These are phyloP conservation scores for Crenuchus spilurus DNA, from an alignment of 2,797 vertebrate genomes.

Conservation along the genomic window DNA sequence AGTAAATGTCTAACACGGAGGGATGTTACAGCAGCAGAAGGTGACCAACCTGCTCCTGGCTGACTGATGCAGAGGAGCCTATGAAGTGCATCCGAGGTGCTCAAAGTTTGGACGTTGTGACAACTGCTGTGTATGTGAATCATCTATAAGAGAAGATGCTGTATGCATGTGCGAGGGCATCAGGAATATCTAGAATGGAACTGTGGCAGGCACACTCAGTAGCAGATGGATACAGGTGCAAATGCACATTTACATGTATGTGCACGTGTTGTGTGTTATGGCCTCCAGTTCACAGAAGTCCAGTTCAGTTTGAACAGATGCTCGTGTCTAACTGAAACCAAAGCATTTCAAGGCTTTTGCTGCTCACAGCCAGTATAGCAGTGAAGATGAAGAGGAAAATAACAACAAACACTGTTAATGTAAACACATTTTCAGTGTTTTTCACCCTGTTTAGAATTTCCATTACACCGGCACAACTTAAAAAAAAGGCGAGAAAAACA, in stretches of 20 bases:
- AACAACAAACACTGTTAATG: background rate
- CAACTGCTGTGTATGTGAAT: background rate
- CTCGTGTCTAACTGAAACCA: background rate
- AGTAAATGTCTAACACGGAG: constrained; percentile 16
- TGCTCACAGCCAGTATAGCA: background rate
- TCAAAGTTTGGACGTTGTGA: background rate
- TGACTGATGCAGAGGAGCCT: background rate
- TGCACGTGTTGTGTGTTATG: background rate
- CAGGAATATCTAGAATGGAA: background rate
- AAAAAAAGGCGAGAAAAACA: too few species aligned
- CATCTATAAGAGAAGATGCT: constrained; percentile 13
- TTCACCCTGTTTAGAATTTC: background rate
- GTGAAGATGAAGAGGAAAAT: background rate
- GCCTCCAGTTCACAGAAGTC: background rate
- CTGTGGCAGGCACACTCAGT: too few species aligned
- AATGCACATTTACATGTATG: background rate
- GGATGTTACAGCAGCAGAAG: constrained; percentile 18
- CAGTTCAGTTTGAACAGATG: background rate
- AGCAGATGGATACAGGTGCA: too few species aligned
- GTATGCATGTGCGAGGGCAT: background rate
- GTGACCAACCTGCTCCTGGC: constrained; percentile 31
- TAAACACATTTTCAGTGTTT: background rate
- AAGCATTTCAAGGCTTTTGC: constrained; percentile 7
- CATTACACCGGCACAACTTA: too few species aligned
- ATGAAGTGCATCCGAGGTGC: background rate